Conservation (phyloP, 2,797 vertebrate genomes). For the Phoebastria nigripes region DNA sequence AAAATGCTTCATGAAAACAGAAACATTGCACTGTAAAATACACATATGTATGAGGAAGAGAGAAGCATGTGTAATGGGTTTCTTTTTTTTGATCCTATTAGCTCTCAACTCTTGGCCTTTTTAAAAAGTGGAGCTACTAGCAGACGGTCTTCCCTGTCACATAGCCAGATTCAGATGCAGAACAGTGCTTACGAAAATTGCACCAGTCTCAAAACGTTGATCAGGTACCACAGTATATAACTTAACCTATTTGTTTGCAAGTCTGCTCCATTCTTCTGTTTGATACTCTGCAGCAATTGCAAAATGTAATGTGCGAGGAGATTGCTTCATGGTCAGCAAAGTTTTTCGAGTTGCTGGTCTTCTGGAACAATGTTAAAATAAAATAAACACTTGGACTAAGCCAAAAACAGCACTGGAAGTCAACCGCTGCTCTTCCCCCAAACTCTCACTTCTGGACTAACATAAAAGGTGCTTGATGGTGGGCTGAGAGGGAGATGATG, state of each 20-base stretch:
- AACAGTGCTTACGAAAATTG: background rate
- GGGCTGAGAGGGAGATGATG: background rate
- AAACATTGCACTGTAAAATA: background rate
- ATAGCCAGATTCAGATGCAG: background rate
- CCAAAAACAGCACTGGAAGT: background rate
- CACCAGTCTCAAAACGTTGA: fast-evolving
- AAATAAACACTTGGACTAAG: background rate
- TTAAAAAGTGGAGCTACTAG: background rate
- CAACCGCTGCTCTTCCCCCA: background rate
- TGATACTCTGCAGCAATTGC: background rate
- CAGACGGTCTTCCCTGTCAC: background rate
- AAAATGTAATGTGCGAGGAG: fast-evolving
- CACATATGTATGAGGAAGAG: background rate
- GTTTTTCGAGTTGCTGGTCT: fast-evolving
- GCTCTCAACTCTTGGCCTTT: background rate
- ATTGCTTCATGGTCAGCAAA: background rate
- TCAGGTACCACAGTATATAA: background rate
- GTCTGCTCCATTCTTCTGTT: background rate
- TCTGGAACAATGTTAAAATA: background rate
- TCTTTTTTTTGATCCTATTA: background rate
- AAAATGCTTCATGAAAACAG: background rate
- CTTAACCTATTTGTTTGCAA: background rate
- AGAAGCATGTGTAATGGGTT: fast-evolving
- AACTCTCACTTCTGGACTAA: background rate
- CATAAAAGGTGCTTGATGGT: background rate